These are phyloP conservation scores for Copidosoma floridanum DNA, from an alignment of 1,140 invertebrate genomes.

Conservation along the genomic window DNA sequence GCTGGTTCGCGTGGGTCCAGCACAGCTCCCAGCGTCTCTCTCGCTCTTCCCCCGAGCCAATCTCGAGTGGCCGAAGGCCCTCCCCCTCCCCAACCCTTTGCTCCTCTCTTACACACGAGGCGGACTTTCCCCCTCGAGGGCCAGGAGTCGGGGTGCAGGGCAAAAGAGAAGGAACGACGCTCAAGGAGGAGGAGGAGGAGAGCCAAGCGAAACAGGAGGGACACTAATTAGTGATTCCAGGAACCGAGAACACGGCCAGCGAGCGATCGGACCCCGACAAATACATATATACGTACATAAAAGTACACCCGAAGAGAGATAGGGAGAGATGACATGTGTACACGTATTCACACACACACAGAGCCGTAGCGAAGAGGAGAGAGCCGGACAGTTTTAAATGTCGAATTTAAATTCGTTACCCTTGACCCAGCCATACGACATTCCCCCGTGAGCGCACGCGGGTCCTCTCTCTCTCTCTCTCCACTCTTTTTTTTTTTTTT, in stretches of 20 bases:
- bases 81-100: neutral
- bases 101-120: neutral
- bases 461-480: neutral
- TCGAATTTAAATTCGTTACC: constrained; percentile 32
- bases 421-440: constrained; percentile 27
- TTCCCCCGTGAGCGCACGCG: constrained; percentile 1
- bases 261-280: neutral
- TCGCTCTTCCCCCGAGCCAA: neutral
- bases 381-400: constrained; percentile 25
- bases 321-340: constrained; percentile 7
- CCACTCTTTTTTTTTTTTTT: constrained; percentile 4
- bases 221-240: constrained; percentile 44
- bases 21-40: too few species aligned
- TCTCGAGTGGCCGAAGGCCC: neutral
- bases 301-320: too few species aligned
- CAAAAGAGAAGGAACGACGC: too few species aligned
- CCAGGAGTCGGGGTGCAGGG: too few species aligned
- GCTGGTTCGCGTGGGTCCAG: too few species aligned
- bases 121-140: neutral
- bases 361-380: too few species aligned
- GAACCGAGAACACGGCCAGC: constrained; percentile 36
- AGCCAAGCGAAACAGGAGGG: constrained; percentile 33
- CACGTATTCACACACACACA: too few species aligned
- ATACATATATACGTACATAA: constrained; percentile 3
- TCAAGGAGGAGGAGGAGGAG: neutral